A percentile compares a stretch with the other conserved stretches of the same genome.
Evolutionary conservation across 2,797 vertebrate species (phyloP).

Genomic region (Sebastes trivittatus): DNA sequence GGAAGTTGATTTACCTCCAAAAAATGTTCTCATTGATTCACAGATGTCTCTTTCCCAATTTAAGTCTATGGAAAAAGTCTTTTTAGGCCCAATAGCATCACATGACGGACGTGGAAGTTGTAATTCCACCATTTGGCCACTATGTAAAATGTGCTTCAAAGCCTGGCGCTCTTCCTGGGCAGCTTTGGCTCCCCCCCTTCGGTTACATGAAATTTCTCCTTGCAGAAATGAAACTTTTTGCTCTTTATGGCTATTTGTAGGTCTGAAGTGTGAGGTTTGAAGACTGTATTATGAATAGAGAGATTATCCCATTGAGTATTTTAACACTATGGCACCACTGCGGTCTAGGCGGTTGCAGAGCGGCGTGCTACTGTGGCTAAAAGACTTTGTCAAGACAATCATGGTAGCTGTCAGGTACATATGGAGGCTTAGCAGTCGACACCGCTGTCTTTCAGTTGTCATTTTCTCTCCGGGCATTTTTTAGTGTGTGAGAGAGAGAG

Average conservation of each 20-base stretch:
- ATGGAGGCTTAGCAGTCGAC: background rate
- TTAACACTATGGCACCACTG: background rate
- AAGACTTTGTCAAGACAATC: conserved; percentile 2
- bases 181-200: rapidly evolving
- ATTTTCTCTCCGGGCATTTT: conserved; percentile 12
- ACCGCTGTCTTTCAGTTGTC: background rate
- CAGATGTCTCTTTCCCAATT: rapidly evolving
- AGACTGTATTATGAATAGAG: background rate
- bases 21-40: no score
- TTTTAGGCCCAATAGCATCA: no score
- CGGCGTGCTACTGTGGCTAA: background rate
- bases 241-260: background rate
- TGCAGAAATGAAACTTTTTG: background rate
- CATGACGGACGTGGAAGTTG: no score
- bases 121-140: no score
- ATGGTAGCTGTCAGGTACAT: conserved; percentile 5
- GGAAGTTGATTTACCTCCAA: no score
- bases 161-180: no score
- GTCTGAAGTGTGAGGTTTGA: background rate
- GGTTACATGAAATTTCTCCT: background rate
- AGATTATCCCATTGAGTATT: background rate
- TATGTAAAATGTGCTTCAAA: no score
- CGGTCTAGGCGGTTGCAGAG: background rate
- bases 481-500: background rate
- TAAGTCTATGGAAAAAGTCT: no score